Percentiles rank a stretch among this genome's conserved stretches.
phyloP scores from a whole-genome alignment of 2,113 vertebrate genomes.

The Nipponia nippon region DNA sequence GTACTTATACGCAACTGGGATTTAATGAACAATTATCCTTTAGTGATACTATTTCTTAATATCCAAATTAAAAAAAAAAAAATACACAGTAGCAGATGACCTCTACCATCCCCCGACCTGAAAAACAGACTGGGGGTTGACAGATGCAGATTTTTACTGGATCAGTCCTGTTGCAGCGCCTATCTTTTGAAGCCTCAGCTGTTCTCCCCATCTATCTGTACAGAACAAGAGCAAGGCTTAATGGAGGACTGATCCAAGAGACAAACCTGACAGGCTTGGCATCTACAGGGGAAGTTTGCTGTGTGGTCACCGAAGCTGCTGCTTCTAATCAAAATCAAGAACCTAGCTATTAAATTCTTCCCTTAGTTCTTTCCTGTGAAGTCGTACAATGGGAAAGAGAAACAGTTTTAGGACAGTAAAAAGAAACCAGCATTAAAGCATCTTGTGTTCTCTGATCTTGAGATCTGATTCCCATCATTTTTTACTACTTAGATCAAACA shows the following conservation, averaged over 20 bases:
- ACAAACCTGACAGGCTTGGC: not conserved
- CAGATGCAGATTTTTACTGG: not conserved
- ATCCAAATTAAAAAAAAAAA: not conserved
- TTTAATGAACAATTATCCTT: not conserved
- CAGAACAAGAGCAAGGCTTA: not conserved
- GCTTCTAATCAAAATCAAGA: not conserved
- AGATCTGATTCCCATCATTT: not conserved
- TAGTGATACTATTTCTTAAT: not conserved
- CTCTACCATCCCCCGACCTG: not conserved
- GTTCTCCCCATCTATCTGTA: not conserved
- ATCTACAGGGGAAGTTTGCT: not conserved
- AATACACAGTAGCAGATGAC: not conserved
- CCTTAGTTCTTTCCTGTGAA: not conserved
- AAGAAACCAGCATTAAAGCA: not conserved
- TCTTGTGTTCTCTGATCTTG: not conserved
- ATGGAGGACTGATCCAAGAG: not conserved
- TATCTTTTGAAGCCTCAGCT: not conserved
- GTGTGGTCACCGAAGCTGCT: not conserved
- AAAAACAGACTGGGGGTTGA: not conserved
- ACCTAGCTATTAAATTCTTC: not conserved
- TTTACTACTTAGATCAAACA: not conserved
- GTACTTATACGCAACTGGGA: not conserved
- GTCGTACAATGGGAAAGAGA: not conserved
- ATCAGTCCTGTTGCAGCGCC: not conserved
- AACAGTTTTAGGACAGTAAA: not conserved